Evolutionary conservation across 2,113 vertebrate genomes (phyloP), one percentile per base, ranked within the genome.

Genomic region (Ceyx margarethae): DNA sequence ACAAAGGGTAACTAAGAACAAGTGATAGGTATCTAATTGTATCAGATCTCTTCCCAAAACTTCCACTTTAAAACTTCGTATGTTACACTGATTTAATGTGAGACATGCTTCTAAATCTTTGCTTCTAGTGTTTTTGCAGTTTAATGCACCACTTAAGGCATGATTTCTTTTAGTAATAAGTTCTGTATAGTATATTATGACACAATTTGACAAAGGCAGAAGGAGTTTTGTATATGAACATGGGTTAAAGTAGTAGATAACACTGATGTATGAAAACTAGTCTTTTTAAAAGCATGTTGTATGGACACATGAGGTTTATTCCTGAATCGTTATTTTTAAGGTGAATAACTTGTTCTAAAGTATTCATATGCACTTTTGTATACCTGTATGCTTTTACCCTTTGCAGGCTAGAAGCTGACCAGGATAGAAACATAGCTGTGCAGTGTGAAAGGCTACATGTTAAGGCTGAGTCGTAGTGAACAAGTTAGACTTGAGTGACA

Each of bases 301-400:
- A 12, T 10, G 5, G 67, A 25, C 2, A 1, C 4, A 2, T 0
- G 0, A 5, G 2, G 12, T 56, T 11, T 66, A 22, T 62, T 87
- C 28, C 42, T 37, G 14, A 31, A 3, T 26, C 40, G 20, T 20
- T 83, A 8, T 14, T 8, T 37, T 67, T 72, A 40, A 81, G 66
- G 23, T 6, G 22, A 46, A 15, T 21, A 31, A 13, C 21, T 91
- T 62, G 18, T 46, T 91, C 53, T 73, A 66, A 80, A 60, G 37
- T 50, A 15, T 6, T 1, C 0, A 1, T 8, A 1, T 17, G 13
- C 2, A 0, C 10, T 71, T 50, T 31, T n/a, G 4, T 15, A 22
- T 56, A 22, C 3, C 20, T 40, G 1, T 19, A 1, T 78, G 48
- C 29, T 66, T 37, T 80, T 67, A 40, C 26, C 29, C 0, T 31